Evolutionary conservation across 2,113 vertebrate genomes (phyloP), one percentile per base, ranked within the genome.

Genomic region (Notothenia coriiceps): DNA sequence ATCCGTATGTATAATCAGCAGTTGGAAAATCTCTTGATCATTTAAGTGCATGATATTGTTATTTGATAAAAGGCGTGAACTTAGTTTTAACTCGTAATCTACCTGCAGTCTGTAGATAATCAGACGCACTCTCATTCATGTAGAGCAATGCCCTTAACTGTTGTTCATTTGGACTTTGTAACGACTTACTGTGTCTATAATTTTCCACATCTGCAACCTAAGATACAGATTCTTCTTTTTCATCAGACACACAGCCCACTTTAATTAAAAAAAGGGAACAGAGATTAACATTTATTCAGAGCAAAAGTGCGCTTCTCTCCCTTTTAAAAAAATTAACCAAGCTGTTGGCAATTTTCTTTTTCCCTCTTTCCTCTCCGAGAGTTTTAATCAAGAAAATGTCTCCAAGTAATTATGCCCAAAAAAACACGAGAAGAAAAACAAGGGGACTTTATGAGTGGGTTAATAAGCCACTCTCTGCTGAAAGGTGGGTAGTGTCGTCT

Each of bases 331-430:
- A 50, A 40, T 33, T 35, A 75, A 77, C 65, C 18, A 77, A 83
- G 14, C 35, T 49, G 54, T 70, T 74, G 40, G 52, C 47, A 80
- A 61, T 82, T 86, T 70, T 46, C 2, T 64, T 67, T 77, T 74
- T 44, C 8, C 64, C 10, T 29, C 46, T 18, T 66, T 63, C 40
- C 10, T 44, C 43, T 77, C 20, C 2, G 20, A 79, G 55, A 55
- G 66, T 80, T 83, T 88, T 86, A 86, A 86, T 88, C 78, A 89
- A 77, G 57, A 78, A 87, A 82, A 79, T 78, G 77, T 79, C 72
- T 70, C 64, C 20, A 17, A 47, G 75, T 88, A 88, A 88, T 92
- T 83, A 76, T 70, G 54, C 70, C 50, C 8, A 68, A 73, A 69
- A 60, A 54, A 60, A 54, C 60, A 72, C 66, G 5, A 10, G 3